Evolutionary conservation across 2,888 invertebrate species (phyloP).

Genomic region (Athrips mouffetella): DNA sequence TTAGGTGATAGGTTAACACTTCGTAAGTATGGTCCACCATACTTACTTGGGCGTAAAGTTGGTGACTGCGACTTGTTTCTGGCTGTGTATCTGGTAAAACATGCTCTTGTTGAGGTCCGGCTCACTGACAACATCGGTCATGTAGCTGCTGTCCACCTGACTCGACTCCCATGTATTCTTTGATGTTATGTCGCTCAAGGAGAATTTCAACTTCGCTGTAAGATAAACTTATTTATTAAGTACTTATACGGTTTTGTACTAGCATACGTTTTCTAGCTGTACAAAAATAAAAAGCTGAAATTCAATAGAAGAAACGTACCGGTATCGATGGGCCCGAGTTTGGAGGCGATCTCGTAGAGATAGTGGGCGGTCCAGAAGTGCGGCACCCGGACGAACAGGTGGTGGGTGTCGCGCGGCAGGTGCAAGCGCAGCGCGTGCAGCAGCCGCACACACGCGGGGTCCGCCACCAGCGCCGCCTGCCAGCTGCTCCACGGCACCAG

Average conservation of each 20-base stretch:
- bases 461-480: conserved; percentile 81
- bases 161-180: too few species aligned
- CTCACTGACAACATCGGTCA: conserved; percentile 19
- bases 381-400: conserved; percentile 86
- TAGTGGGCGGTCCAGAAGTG: conserved; percentile 84
- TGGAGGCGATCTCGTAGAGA: conserved; percentile 81
- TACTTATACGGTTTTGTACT: too few species aligned
- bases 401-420: conserved; percentile 84
- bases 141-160: conserved; percentile 25
- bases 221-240: conserved; percentile 21
- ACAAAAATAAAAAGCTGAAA: too few species aligned
- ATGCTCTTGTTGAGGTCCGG: conserved; percentile 37
- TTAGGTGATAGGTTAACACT: too few species aligned
- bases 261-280: too few species aligned
- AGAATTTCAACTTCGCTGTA: conserved; percentile 61
- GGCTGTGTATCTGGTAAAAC: conserved; percentile 54
- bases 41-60: conserved; percentile 68
- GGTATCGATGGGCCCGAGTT: conserved; percentile 81
- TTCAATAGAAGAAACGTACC: too few species aligned
- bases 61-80: conserved; percentile 50
- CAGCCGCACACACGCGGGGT: conserved; percentile 83
- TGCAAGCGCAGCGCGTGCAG: conserved; percentile 86
- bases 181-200: conserved; percentile 45
- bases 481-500: conserved; percentile 86
- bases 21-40: too few species aligned